phyloP scores from a whole-genome alignment of 2,888 invertebrate genomes.

The Leptinotarsa peninsularis region DNA sequence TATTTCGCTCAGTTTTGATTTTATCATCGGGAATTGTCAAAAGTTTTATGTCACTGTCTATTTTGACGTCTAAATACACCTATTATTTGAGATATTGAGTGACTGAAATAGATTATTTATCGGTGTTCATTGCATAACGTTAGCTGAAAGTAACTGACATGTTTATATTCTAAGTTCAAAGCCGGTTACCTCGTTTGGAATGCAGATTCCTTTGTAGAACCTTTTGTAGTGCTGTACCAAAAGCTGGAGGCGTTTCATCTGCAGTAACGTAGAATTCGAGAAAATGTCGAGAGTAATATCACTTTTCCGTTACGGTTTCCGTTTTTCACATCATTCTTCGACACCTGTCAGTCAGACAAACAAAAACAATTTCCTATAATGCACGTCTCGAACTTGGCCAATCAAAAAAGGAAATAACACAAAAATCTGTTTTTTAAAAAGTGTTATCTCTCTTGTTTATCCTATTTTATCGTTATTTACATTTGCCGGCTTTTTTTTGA shows the following conservation, averaged over 20 bases:
- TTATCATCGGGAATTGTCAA: slow-evolving; percentile 1
- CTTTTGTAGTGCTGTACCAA: slow-evolving; percentile 16
- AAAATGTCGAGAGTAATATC: neutral
- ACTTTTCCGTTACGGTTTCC: neutral
- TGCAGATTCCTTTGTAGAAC: slow-evolving; percentile 2
- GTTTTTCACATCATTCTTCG: neutral
- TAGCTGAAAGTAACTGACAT: neutral
- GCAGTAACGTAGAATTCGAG: neutral
- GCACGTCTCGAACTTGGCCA: neutral
- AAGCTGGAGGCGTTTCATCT: neutral
- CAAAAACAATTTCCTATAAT: neutral
- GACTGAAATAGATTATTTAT: slow-evolving; percentile 12
- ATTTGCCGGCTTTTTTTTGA: neutral
- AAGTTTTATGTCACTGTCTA: neutral
- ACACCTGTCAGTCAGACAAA: slow-evolving; percentile 8
- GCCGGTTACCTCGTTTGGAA: slow-evolving; percentile 19
- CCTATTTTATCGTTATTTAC: neutral
- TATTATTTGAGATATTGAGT: neutral
- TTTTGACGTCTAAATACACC: slow-evolving; percentile 2
- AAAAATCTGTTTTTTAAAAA: neutral
- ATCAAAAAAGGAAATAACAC: slow-evolving; percentile 6
- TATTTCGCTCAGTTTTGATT: neutral
- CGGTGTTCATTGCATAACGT: slow-evolving; percentile 6
- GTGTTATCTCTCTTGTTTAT: slow-evolving; percentile 1
- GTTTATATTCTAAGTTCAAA: slow-evolving; percentile 13